phyloP scores from a whole-genome alignment of 2,888 invertebrate genomes.

The Globia sparganii region DNA sequence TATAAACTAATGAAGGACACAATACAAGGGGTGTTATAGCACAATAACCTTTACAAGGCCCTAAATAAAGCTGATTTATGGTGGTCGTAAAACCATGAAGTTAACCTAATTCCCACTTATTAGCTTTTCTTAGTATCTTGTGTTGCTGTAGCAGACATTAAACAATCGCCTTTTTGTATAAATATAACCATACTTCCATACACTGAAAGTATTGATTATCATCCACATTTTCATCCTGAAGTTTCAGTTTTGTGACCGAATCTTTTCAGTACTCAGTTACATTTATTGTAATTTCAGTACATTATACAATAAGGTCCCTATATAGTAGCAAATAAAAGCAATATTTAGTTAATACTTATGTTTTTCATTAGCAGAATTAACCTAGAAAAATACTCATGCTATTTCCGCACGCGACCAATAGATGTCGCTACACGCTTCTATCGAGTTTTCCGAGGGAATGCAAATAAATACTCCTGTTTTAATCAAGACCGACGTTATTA shows the following conservation, averaged over 20 bases:
- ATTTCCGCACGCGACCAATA: constrained; percentile 66
- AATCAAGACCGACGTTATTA: constrained; percentile 33
- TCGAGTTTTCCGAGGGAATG: constrained; percentile 61
- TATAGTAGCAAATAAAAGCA: constrained; percentile 1
- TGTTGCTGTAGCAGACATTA: constrained; percentile 10
- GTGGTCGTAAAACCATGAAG: constrained; percentile 47
- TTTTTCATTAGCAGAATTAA: constrained; percentile 64
- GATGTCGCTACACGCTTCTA: constrained; percentile 78
- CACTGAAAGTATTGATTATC: constrained; percentile 51
- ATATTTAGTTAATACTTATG: background rate
- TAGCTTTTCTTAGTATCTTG: constrained; percentile 41
- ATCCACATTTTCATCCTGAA: constrained; percentile 50
- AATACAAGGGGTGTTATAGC: constrained; percentile 36
- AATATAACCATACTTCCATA: constrained; percentile 22
- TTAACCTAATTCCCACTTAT: constrained; percentile 61
- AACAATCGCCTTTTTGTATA: constrained; percentile 18
- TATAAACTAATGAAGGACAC: constrained; percentile 52
- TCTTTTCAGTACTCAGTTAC: background rate
- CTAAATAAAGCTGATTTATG: constrained; percentile 57
- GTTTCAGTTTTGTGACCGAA: background rate
- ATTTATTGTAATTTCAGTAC: background rate
- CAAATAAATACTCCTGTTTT: constrained; percentile 36
- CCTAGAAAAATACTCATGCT: constrained; percentile 69
- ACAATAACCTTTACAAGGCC: constrained; percentile 47
- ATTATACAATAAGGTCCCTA: background rate